These are phyloP conservation scores for Sceloporus undulatus DNA, from an alignment of 2,113 vertebrate species.

Conservation along the genomic window DNA sequence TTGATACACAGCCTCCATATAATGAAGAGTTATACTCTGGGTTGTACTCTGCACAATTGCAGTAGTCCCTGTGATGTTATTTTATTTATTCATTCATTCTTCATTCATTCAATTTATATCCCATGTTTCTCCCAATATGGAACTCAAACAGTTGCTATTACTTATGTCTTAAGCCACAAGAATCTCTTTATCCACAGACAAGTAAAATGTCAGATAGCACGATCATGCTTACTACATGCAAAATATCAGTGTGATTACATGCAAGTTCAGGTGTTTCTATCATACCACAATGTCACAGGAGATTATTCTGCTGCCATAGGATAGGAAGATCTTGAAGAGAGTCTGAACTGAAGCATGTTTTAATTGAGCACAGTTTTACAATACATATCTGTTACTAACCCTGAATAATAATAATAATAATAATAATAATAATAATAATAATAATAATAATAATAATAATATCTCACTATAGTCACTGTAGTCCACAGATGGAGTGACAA, in stretches of 20 bases:
- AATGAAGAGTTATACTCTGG: too few species aligned
- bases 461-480: conserved; percentile 4
- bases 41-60: too few species aligned
- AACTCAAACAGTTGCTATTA: not conserved
- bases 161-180: not conserved
- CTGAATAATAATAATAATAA: conserved; percentile 1
- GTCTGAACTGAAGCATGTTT: conserved; percentile 1
- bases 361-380: conserved; percentile 7
- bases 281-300: not conserved
- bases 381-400: conserved; percentile 37
- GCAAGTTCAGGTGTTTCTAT: not conserved
- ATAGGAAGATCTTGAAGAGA: not conserved
- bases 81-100: too few species aligned
- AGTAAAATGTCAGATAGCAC: too few species aligned
- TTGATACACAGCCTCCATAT: too few species aligned
- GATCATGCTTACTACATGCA: not conserved
- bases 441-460: too few species aligned
- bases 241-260: too few species aligned
- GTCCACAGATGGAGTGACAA: conserved; percentile 66
- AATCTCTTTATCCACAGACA: not conserved
- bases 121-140: too few species aligned
- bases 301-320: not conserved
- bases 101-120: too few species aligned
- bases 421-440: too few species aligned
- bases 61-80: too few species aligned